A percentile compares a stretch with the other conserved stretches of the same genome.
Conservation (phyloP, 2,797 vertebrate genomes). For the Silurus lanzhouensis region DNA sequence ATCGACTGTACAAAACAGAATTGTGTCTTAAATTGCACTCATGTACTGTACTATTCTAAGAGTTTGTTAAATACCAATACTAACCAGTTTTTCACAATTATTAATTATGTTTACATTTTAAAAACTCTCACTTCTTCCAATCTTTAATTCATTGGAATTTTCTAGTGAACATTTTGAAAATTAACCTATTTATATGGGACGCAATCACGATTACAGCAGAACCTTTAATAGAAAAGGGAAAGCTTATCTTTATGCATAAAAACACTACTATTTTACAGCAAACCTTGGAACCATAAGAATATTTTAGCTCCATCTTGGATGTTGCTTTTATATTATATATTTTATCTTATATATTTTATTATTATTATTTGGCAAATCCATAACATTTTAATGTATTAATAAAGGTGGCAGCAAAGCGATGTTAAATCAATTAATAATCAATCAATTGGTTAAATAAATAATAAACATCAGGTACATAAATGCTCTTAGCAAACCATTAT, state of each 20-base stretch:
- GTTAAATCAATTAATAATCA: background rate
- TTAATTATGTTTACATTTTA: background rate
- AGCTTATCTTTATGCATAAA: background rate
- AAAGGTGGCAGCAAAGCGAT: background rate
- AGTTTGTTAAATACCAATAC: background rate
- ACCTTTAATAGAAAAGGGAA: background rate
- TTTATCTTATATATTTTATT: too few species aligned
- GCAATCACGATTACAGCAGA: background rate
- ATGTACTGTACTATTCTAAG: background rate
- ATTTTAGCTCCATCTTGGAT: background rate
- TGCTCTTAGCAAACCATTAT: background rate
- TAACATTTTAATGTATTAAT: background rate
- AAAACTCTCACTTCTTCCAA: background rate
- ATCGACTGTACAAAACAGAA: background rate
- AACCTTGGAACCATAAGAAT: background rate
- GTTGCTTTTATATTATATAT: background rate
- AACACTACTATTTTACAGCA: background rate
- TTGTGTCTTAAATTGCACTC: background rate
- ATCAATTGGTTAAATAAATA: too few species aligned
- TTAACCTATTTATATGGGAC: too few species aligned
- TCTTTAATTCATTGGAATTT: background rate
- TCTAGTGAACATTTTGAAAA: background rate
- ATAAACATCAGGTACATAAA: background rate
- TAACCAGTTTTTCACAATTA: background rate
- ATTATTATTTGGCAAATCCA: background rate